A percentile compares a stretch with the other conserved stretches of the same genome.
Evolutionary conservation across 2,797 vertebrate genomes (phyloP).

Genomic region (Manis crassicaudata): DNA sequence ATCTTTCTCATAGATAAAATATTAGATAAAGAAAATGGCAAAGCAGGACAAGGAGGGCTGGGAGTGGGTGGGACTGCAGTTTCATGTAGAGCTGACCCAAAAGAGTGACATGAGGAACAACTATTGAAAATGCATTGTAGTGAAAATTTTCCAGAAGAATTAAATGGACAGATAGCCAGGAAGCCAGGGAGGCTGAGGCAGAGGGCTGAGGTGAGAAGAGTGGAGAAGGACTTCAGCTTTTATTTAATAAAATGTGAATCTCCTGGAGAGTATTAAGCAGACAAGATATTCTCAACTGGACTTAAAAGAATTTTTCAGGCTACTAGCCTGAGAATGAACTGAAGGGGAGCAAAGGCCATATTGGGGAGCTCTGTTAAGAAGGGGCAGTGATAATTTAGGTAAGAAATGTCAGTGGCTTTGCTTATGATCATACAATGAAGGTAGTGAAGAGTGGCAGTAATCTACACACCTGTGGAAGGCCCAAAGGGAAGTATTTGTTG

Average conservation of each 20-base stretch:
- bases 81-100: not conserved
- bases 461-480: fast-evolving
- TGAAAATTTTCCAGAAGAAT: not conserved
- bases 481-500: not conserved
- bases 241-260: not conserved
- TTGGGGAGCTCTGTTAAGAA: not conserved
- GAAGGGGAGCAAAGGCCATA: not conserved
- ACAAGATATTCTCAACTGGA: not conserved
- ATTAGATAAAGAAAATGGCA: not conserved
- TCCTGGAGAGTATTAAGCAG: not conserved
- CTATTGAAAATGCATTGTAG: not conserved
- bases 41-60: fast-evolving
- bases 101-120: not conserved
- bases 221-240: not conserved
- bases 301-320: not conserved
- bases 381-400: not conserved
- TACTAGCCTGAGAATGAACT: not conserved
- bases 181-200: not conserved
- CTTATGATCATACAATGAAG: not conserved
- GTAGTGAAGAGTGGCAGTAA: not conserved
- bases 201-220: not conserved
- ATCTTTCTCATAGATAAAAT: not conserved
- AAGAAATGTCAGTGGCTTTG: not conserved
- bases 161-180: not conserved
- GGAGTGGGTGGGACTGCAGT: not conserved